A percentile compares a stretch with the other conserved stretches of the same genome.
Conservation (phyloP, 2,888 invertebrate species). For the Agonopterix arenella region DNA sequence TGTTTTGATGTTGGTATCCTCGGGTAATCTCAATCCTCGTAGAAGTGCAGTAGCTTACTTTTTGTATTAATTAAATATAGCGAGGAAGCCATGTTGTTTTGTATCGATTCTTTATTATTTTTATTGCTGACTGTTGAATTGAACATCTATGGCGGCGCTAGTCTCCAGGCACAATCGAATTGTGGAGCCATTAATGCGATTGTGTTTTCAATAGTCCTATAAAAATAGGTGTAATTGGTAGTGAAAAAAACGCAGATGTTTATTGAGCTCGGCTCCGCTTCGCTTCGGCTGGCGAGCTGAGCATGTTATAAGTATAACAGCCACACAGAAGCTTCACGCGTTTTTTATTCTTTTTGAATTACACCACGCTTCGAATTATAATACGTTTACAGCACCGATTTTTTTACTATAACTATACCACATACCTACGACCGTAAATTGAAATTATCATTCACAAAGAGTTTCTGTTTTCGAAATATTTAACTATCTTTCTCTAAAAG, state of each 20-base stretch:
- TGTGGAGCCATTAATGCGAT: slow-evolving; percentile 50
- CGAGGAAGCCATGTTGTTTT: neutral
- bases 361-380: too few relatives aligned
- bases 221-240: slow-evolving; percentile 61
- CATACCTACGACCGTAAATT: neutral
- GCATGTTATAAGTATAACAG: slow-evolving; percentile 29
- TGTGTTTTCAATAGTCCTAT: slow-evolving; percentile 55
- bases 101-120: slow-evolving; percentile 16
- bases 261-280: slow-evolving; percentile 36
- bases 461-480: neutral
- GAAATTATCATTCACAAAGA: neutral
- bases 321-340: slow-evolving; percentile 34
- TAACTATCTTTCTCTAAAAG: neutral
- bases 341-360: slow-evolving; percentile 14
- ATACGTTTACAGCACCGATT: neutral
- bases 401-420: too few relatives aligned
- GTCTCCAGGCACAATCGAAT: slow-evolving; percentile 34
- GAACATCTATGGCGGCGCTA: slow-evolving; percentile 23
- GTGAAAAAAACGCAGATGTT: slow-evolving; percentile 51
- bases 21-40: neutral
- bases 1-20: neutral
- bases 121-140: slow-evolving; percentile 36
- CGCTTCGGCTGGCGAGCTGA: slow-evolving; percentile 22
- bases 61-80: neutral
- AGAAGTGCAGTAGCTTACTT: neutral